phyloP scores from a whole-genome alignment of 2,888 invertebrate genomes.

The Cryptosula pallasiana region DNA sequence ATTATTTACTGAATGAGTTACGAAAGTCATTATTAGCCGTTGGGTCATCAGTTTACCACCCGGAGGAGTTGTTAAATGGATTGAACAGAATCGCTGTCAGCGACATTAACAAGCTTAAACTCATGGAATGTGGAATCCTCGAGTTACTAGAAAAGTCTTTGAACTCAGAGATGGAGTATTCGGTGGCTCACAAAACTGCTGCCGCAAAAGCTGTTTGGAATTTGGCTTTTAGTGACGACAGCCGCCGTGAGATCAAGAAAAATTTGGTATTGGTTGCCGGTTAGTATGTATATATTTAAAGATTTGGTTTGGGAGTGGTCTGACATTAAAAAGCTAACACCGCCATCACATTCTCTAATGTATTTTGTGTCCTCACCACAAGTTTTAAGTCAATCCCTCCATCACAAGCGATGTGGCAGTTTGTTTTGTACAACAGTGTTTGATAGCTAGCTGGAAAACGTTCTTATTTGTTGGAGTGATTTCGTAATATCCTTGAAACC shows the following conservation, averaged over 20 bases:
- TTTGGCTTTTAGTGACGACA: slow-evolving; percentile 6
- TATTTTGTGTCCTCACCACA: no score
- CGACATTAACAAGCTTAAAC: background rate
- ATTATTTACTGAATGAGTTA: background rate
- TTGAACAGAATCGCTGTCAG: background rate
- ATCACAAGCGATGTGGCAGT: no score
- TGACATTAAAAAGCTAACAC: no score
- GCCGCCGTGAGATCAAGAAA: background rate
- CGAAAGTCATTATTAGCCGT: background rate
- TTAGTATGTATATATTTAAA: no score
- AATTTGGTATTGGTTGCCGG: no score
- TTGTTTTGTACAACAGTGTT: no score
- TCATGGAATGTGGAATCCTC: background rate
- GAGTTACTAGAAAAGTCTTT: background rate
- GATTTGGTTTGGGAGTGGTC: no score
- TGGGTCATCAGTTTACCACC: background rate
- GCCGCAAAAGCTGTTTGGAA: slow-evolving; percentile 13
- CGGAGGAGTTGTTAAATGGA: background rate
- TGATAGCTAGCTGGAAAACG: no score
- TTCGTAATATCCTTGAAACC: no score
- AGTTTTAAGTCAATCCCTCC: no score
- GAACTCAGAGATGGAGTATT: background rate
- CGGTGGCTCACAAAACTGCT: background rate
- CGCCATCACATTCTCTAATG: no score
- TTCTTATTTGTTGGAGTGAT: no score